Conservation (phyloP, 2,797 vertebrate genomes). For the Poeciliopsis paucimaculata region DNA sequence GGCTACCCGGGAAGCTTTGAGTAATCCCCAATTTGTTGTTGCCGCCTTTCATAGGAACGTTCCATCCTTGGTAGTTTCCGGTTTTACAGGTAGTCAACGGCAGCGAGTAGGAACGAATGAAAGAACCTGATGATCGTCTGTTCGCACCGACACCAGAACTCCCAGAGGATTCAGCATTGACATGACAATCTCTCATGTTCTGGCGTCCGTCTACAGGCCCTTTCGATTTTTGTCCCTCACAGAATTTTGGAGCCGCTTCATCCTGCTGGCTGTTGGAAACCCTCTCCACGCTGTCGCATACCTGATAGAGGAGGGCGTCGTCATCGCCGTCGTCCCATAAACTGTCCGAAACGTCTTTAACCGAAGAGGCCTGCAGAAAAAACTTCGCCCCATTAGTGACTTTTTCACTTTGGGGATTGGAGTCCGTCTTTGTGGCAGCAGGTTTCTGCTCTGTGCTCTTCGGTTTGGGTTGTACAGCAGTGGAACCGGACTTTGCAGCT, state of each 20-base stretch:
- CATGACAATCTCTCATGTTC: constrained; percentile 33
- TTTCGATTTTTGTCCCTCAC: constrained; percentile 24
- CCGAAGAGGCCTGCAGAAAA: constrained; percentile 1
- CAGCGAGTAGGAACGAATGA: constrained; percentile 73
- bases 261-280: constrained; percentile 75
- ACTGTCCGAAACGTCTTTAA: constrained; percentile 55
- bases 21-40: constrained; percentile 45
- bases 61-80: constrained; percentile 59
- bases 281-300: constrained; percentile 90
- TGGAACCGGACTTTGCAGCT: constrained; percentile 49
- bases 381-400: constrained; percentile 51
- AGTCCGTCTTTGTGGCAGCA: constrained; percentile 17
- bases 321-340: constrained; percentile 88
- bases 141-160: not conserved
- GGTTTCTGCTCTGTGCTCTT: constrained; percentile 36
- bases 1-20: constrained; percentile 51
- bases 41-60: constrained; percentile 50
- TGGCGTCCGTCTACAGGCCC: constrained; percentile 1
- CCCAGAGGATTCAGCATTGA: constrained; percentile 4
- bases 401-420: constrained; percentile 21
- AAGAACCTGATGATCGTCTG: constrained; percentile 38
- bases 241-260: not conserved
- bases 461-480: constrained; percentile 40
- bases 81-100: constrained; percentile 56
- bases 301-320: constrained; percentile 89